Percentiles rank a stretch among this genome's conserved stretches.
These are phyloP conservation scores for Oppia nitens DNA, from an alignment of 1,140 invertebrate genomes.

Conservation along the genomic window DNA sequence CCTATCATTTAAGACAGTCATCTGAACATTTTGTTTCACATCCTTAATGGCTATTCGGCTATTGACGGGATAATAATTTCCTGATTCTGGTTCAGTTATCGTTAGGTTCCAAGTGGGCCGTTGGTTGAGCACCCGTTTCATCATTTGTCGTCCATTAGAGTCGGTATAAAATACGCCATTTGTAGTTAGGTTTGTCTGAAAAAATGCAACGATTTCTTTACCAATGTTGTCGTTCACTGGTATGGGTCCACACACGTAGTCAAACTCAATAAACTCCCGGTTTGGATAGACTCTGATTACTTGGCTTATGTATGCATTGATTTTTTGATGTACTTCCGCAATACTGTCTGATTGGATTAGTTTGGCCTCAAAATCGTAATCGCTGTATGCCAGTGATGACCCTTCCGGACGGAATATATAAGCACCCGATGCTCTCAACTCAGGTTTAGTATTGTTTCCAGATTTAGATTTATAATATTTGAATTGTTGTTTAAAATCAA, in stretches of 20 bases:
- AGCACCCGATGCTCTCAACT: slow-evolving; percentile 30
- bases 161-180: slow-evolving; percentile 36
- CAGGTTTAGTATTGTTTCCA: neutral
- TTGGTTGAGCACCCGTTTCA: slow-evolving; percentile 46
- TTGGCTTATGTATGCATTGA: slow-evolving; percentile 60
- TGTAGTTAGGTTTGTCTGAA: slow-evolving; percentile 27
- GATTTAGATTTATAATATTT: slow-evolving; percentile 8
- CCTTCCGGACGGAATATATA: slow-evolving; percentile 32
- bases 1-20: slow-evolving; percentile 54
- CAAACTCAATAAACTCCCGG: slow-evolving; percentile 50
- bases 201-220: slow-evolving; percentile 36
- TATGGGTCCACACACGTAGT: slow-evolving; percentile 87
- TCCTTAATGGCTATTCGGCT: slow-evolving; percentile 41
- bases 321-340: slow-evolving; percentile 64
- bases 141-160: slow-evolving; percentile 38
- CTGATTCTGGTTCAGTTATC: slow-evolving; percentile 46
- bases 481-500: slow-evolving; percentile 10
- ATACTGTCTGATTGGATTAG: slow-evolving; percentile 58
- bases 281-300: slow-evolving; percentile 55
- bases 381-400: slow-evolving; percentile 6
- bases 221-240: slow-evolving; percentile 39
- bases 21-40: slow-evolving; percentile 19
- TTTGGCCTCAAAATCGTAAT: too few relatives aligned
- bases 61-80: slow-evolving; percentile 88
- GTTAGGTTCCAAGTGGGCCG: slow-evolving; percentile 51